A percentile compares a stretch with the other conserved stretches of the same genome.
Conservation (phyloP, 2,888 invertebrate species). For the Papilio demoleus region DNA sequence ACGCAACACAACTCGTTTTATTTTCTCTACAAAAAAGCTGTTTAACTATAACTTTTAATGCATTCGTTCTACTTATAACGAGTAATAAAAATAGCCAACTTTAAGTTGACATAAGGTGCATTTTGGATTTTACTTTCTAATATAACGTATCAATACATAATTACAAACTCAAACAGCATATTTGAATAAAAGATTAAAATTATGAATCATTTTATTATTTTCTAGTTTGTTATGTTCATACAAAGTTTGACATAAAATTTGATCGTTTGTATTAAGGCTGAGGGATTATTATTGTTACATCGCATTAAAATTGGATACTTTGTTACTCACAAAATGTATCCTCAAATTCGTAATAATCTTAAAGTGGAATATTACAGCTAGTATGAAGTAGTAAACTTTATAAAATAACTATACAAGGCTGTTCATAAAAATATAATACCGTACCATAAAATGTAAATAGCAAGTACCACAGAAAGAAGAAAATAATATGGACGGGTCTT, state of each 20-base stretch:
- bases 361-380: neutral
- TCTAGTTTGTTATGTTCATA: too few species aligned
- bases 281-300: neutral
- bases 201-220: too few species aligned
- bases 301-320: neutral
- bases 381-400: conserved; percentile 18
- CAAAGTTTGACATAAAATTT: too few species aligned
- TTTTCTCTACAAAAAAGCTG: conserved; percentile 42
- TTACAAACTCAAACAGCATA: too few species aligned
- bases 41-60: conserved; percentile 52
- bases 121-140: neutral
- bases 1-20: conserved; percentile 64
- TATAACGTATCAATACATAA: neutral
- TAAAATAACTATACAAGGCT: conserved; percentile 19
- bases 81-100: conserved; percentile 38
- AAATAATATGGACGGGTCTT: conserved; percentile 28
- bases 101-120: conserved; percentile 24
- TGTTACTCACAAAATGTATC: neutral
- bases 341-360: neutral
- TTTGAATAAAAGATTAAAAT: too few species aligned
- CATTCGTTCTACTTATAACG: conserved; percentile 46
- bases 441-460: conserved; percentile 20
- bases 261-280: too few species aligned
- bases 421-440: conserved; percentile 17
- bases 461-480: conserved; percentile 3